Conservation (phyloP, 2,888 invertebrate genomes). For the Catocala fraxini region DNA sequence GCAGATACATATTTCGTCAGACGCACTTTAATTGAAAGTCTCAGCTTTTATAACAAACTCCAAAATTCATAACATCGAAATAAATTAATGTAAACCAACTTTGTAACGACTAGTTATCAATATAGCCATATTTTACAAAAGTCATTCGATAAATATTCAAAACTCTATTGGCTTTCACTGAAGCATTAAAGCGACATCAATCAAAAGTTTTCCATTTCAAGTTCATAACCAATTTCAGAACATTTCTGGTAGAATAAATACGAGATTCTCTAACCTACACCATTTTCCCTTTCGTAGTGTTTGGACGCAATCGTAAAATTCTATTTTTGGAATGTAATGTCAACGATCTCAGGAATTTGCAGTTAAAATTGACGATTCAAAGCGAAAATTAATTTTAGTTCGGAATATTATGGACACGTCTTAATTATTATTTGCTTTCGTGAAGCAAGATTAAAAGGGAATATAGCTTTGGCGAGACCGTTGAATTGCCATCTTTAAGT, state of each 20-base stretch:
- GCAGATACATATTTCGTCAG: too few relatives aligned
- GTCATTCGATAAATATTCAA: constrained; percentile 31
- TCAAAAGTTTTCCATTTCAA: constrained; percentile 46
- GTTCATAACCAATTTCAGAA: constrained; percentile 34
- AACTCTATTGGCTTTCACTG: constrained; percentile 28
- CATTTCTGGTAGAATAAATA: constrained; percentile 36
- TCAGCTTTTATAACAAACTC: too few relatives aligned
- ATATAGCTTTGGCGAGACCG: too few relatives aligned
- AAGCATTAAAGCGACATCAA: constrained; percentile 36
- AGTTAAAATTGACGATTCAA: neutral
- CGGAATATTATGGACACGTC: neutral
- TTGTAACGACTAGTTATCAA: constrained; percentile 6
- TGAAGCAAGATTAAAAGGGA: neutral
- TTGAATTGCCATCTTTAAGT: too few relatives aligned
- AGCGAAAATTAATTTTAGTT: constrained; percentile 1
- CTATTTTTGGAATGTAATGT: constrained; percentile 3
- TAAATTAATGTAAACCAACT: neutral
- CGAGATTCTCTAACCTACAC: constrained; percentile 18
- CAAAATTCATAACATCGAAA: too few relatives aligned
- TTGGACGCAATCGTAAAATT: constrained; percentile 1
- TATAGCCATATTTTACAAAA: constrained; percentile 20
- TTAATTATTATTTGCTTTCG: neutral
- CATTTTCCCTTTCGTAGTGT: constrained; percentile 1
- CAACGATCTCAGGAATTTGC: neutral
- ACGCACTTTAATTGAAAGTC: too few relatives aligned